Percentiles rank a stretch among this genome's conserved stretches.
These are phyloP conservation scores for Pristionchus exspectatus DNA, from an alignment of 2,888 invertebrate genomes.

Conservation along the genomic window DNA sequence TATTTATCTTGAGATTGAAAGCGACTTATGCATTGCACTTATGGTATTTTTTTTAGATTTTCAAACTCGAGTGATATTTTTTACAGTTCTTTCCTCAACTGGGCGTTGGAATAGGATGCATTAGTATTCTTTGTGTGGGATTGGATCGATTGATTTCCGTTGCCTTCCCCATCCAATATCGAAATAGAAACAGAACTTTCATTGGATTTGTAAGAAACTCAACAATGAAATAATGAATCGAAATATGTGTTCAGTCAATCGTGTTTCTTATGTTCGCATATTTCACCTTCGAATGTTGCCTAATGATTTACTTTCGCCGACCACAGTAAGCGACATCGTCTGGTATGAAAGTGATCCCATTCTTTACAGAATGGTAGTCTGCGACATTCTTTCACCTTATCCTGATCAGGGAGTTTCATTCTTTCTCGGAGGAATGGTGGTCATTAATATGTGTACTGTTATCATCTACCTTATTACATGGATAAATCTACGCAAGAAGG, in stretches of 20 bases:
- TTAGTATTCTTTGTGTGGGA: not conserved
- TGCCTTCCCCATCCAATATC: not conserved
- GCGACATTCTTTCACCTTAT: not conserved
- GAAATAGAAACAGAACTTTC: not conserved
- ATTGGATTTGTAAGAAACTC: not conserved
- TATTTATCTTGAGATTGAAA: not conserved
- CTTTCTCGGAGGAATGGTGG: not conserved
- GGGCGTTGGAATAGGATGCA: not conserved
- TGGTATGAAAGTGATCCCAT: not conserved
- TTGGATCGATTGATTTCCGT: not conserved
- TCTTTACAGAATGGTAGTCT: not conserved
- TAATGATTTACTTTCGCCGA: not conserved
- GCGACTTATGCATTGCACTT: not conserved
- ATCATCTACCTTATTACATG: not conserved
- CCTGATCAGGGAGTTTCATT: not conserved
- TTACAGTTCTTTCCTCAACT: not conserved
- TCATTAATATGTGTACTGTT: not conserved
- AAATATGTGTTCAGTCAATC: not conserved
- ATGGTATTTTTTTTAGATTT: not conserved
- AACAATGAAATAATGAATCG: not conserved
- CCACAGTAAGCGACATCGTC: not conserved
- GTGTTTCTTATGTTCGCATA: not conserved
- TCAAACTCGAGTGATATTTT: not conserved
- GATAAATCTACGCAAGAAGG: not conserved
- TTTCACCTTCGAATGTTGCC: not conserved